Conservation (phyloP, 2,797 vertebrate species). For the Clarias fuscus region DNA sequence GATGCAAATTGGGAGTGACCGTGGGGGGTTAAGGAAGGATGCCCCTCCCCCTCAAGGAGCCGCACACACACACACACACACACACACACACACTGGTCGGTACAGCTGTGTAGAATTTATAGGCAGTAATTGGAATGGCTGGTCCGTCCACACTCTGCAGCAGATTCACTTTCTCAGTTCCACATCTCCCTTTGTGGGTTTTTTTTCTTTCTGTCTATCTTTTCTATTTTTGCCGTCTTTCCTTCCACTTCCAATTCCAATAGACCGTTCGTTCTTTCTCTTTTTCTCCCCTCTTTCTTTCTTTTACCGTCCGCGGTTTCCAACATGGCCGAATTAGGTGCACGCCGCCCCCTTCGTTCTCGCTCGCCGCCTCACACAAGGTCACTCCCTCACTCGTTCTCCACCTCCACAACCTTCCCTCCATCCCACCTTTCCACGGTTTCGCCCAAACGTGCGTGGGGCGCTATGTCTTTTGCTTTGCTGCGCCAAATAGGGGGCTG, state of each 20-base stretch:
- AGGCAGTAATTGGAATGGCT: conserved; percentile 78
- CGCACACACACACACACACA: not conserved
- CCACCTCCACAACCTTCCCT: conserved; percentile 52
- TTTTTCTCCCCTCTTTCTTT: conserved; percentile 7
- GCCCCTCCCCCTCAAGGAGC: conserved; percentile 34
- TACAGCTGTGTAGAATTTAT: conserved; percentile 71
- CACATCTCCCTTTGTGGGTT: not conserved
- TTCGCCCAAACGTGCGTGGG: conserved; percentile 67
- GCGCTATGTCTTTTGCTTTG: conserved; percentile 79
- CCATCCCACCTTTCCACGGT: conserved; percentile 55
- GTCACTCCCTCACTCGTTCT: conserved; percentile 56
- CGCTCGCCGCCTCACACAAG: conserved; percentile 45
- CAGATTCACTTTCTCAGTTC: conserved; percentile 58
- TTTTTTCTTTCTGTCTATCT: not conserved
- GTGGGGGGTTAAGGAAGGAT: conserved; percentile 40
- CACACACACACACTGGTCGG: conserved; percentile 45
- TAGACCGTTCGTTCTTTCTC: conserved; percentile 7
- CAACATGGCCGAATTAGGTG: conserved; percentile 56
- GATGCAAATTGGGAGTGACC: conserved; percentile 56
- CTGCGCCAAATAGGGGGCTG: conserved; percentile 79
- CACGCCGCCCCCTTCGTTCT: conserved; percentile 44
- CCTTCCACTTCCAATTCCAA: too few relatives aligned
- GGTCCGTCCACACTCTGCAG: conserved; percentile 78
- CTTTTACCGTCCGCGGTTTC: conserved; percentile 31
- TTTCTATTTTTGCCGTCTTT: not conserved